Evolutionary conservation across 2,113 vertebrate species (phyloP), one percentile per base, ranked within the genome.

Genomic region (Pedetes capensis): DNA sequence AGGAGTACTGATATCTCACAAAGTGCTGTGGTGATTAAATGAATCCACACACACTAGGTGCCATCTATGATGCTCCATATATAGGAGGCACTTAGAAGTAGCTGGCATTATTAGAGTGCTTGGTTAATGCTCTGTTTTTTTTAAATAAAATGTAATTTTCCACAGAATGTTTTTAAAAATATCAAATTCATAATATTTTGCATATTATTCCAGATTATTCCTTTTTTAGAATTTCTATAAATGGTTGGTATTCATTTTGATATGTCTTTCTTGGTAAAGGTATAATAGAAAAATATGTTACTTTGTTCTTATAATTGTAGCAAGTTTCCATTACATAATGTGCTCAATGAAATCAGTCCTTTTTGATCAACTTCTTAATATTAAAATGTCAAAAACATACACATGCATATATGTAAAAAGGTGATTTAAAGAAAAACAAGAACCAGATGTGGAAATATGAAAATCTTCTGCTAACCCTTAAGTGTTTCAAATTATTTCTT

Each of bases 101-200:
- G 49, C 25, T 74, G 59, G 29, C 79, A 29, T 90, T 76, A 44
- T 25, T 83, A 49, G 47, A 89, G 23, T 78, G 9, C 39, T 82
- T 87, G 32, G 25, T 61, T 90, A 90, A 42, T 63, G 5, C 68
- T 59, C 29, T 49, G 68, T 22, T 10, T 34, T 63, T 37, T 78
- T 4, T 2, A 64, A 81, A 37, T 44, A 75, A 85, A n/a, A 23
- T 84, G 6, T 64, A 27, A 78, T 89, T 86, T 93, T 51, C 17
- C 61, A 69, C 5, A 71, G n/a, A 64, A 68, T 86, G 2, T 82
- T 90, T 92, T 93, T 80, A 32, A 78, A 96, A 87, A 80, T 80
- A 92, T 12, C 29, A 79, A 74, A 84, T 87, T 72, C 42, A 8
- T 79, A 84, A 61, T 17, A 91, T 55, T 82, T 5, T 79, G 1